Conservation (phyloP, 2,888 invertebrate species). For the Papilio protenor region DNA sequence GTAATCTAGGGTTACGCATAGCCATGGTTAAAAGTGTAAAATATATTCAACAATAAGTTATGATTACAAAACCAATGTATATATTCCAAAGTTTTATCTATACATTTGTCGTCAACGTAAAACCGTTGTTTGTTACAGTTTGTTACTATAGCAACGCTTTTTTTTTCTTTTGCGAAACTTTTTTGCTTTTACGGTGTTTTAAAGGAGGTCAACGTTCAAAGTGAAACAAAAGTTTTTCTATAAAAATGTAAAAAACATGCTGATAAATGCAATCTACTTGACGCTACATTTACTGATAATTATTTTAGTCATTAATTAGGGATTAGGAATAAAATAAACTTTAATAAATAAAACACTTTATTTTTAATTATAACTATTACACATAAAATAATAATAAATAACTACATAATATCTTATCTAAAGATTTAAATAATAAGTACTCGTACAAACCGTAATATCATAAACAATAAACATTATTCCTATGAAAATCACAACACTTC, state of each 20-base stretch:
- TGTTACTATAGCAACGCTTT: background rate
- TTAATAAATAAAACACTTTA: background rate
- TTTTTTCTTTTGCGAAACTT: background rate
- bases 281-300: too few species aligned
- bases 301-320: too few species aligned
- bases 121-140: background rate
- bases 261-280: too few species aligned
- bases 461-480: background rate
- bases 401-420: background rate
- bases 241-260: background rate
- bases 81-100: slow-evolving; percentile 10
- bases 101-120: slow-evolving; percentile 7
- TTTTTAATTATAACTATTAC: background rate
- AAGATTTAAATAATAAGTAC: background rate
- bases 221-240: background rate
- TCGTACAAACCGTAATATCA: background rate
- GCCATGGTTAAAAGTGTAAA: slow-evolving; percentile 57
- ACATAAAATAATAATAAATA: background rate
- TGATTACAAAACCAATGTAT: background rate
- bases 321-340: too few species aligned
- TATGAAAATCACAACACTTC: background rate
- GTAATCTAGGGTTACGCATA: slow-evolving; percentile 86
- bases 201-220: background rate
- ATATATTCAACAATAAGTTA: slow-evolving; percentile 13
- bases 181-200: background rate